Evolutionary conservation across 2,797 vertebrate genomes (phyloP).

Genomic region (Hydrocynus forskahlii): DNA sequence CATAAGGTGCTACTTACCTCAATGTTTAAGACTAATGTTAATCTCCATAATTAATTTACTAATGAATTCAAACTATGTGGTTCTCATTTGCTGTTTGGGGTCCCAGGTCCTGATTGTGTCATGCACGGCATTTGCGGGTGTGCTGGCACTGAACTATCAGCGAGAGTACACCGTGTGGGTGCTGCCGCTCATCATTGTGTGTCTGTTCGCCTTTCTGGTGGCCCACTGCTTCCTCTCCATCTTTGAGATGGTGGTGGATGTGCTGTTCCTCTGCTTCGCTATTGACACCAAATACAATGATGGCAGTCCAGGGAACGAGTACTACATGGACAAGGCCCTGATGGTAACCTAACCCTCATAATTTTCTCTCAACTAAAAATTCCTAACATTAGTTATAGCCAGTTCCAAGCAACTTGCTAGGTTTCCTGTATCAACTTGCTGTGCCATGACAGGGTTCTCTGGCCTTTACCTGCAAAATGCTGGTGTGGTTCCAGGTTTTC

Average conservation of each 20-base stretch:
- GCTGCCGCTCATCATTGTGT: slow-evolving; percentile 94
- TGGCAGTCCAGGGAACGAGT: slow-evolving; percentile 91
- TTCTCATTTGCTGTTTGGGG: not conserved
- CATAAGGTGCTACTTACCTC: no score
- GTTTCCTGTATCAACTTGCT: no score
- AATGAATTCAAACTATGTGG: not conserved
- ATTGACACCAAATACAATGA: slow-evolving; percentile 96
- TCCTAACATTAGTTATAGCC: no score
- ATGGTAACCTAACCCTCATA: slow-evolving; percentile 82
- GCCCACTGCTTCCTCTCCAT: slow-evolving; percentile 98
- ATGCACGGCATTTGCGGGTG: slow-evolving; percentile 88
- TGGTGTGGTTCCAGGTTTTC: no score
- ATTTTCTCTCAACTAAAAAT: no score
- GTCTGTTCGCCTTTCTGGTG: slow-evolving; percentile 95
- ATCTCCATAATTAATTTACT: no score
- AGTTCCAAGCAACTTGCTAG: no score
- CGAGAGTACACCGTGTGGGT: slow-evolving; percentile 96
- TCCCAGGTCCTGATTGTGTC: slow-evolving; percentile 86
- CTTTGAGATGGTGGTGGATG: slow-evolving; percentile 97
- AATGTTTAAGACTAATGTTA: no score
- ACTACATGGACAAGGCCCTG: slow-evolving; percentile 96
- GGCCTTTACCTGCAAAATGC: no score
- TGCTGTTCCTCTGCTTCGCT: slow-evolving; percentile 98
- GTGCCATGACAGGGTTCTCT: no score
- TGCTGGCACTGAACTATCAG: slow-evolving; percentile 95